Conservation (phyloP, 2,113 vertebrate species). For the Excalfactoria chinensis region DNA sequence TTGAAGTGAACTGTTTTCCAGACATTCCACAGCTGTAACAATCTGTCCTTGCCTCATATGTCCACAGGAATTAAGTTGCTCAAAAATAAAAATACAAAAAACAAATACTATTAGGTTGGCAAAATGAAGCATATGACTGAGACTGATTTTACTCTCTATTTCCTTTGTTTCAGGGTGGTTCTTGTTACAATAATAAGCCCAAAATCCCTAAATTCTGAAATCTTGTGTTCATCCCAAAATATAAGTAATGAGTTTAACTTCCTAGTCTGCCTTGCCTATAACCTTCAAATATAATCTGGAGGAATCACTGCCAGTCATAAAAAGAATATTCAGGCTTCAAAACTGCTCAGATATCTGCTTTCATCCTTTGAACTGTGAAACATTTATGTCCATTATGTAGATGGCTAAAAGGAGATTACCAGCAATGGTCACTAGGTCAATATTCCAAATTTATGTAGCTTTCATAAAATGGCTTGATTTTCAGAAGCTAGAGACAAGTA, state of each 20-base stretch:
- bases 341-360: background rate
- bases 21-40: background rate
- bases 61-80: background rate
- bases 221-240: background rate
- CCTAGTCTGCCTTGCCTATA: background rate
- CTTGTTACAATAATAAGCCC: background rate
- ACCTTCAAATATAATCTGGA: background rate
- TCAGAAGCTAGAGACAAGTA: background rate
- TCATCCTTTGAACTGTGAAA: background rate
- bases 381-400: background rate
- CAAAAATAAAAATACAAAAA: background rate
- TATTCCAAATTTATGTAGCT: background rate
- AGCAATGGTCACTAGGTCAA: background rate
- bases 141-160: background rate
- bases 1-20: conserved; percentile 12
- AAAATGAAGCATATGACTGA: background rate
- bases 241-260: background rate
- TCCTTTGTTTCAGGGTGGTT: background rate
- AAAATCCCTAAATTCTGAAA: background rate
- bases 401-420: background rate
- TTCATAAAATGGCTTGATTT: background rate
- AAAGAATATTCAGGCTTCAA: background rate
- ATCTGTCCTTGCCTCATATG: background rate
- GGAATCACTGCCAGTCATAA: background rate
- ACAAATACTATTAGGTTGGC: background rate